Conservation (phyloP, 2,888 invertebrate species). For the Chloroclysta siterata region DNA sequence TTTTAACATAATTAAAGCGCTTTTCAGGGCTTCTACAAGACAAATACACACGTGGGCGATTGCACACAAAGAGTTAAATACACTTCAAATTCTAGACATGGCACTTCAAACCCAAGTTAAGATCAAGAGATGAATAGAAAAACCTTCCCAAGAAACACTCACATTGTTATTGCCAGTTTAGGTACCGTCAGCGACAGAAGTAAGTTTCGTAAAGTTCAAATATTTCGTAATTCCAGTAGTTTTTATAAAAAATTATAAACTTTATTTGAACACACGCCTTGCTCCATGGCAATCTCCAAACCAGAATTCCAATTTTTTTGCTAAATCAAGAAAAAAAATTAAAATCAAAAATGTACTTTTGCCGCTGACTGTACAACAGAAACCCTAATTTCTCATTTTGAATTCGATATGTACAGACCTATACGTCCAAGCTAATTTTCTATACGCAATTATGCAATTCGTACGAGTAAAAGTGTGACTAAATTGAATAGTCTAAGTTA, state of each 20-base stretch:
- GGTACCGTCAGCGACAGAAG: constrained; percentile 24
- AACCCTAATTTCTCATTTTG: constrained; percentile 48
- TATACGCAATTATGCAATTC: constrained; percentile 36
- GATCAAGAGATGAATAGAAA: constrained; percentile 43
- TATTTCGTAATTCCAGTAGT: too few relatives aligned
- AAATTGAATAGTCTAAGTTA: constrained; percentile 15
- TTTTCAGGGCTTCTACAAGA: constrained; percentile 7
- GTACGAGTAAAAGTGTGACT: constrained; percentile 34
- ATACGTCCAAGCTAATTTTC: constrained; percentile 43
- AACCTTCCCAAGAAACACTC: constrained; percentile 44
- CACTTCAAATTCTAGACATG: constrained; percentile 59
- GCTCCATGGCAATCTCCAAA: too few relatives aligned
- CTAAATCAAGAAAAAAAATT: too few relatives aligned
- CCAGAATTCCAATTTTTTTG: too few relatives aligned
- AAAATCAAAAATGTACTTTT: too few relatives aligned
- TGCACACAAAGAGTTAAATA: constrained; percentile 27
- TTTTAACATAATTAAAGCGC: constrained; percentile 6
- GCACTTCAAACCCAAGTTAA: constrained; percentile 66
- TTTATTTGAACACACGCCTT: too few relatives aligned
- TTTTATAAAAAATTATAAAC: too few relatives aligned
- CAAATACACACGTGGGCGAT: constrained; percentile 25
- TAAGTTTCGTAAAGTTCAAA: too few relatives aligned
- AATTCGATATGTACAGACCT: constrained; percentile 59
- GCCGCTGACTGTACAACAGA: constrained; percentile 32
- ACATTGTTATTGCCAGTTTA: constrained; percentile 43